Evolutionary conservation across 2,797 vertebrate species (phyloP).

Genomic region (Microctenopoma lineatum): DNA sequence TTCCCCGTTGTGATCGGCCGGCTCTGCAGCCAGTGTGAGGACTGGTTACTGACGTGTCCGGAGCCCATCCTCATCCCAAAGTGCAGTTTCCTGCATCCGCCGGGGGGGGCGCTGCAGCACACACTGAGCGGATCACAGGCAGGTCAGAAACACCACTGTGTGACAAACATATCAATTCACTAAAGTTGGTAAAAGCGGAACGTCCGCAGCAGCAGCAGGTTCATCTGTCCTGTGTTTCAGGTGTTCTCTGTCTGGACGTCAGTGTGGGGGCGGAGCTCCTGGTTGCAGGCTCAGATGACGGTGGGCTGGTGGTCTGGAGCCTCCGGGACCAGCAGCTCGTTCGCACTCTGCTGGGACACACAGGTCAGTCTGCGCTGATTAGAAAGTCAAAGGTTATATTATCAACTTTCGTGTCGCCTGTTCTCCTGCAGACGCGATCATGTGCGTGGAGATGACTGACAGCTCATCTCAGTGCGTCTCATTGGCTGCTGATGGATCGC

Average conservation of each 20-base stretch:
- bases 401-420: background rate
- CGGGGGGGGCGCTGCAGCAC: constrained; percentile 79
- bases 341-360: constrained; percentile 81
- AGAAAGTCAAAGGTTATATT: too few relatives aligned
- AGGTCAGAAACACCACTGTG: constrained; percentile 66
- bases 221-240: constrained; percentile 58
- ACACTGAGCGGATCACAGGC: constrained; percentile 76
- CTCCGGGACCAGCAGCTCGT: constrained; percentile 72
- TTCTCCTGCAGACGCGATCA: constrained; percentile 75
- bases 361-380: constrained; percentile 62
- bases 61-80: constrained; percentile 83
- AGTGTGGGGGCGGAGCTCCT: constrained; percentile 73
- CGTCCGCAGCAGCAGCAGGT: background rate
- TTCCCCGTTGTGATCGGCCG: constrained; percentile 77
- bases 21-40: constrained; percentile 82
- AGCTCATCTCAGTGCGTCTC: constrained; percentile 78
- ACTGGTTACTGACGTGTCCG: constrained; percentile 77
- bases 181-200: too few relatives aligned
- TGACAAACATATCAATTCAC: too few relatives aligned
- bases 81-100: constrained; percentile 83
- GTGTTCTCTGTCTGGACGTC: constrained; percentile 79
- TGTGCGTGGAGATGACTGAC: constrained; percentile 69
- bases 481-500: constrained; percentile 79
- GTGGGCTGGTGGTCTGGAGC: constrained; percentile 81
- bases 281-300: constrained; percentile 81